Evolutionary conservation across 2,113 vertebrate genomes (phyloP).

Genomic region (Gallinago paraguaiae): DNA sequence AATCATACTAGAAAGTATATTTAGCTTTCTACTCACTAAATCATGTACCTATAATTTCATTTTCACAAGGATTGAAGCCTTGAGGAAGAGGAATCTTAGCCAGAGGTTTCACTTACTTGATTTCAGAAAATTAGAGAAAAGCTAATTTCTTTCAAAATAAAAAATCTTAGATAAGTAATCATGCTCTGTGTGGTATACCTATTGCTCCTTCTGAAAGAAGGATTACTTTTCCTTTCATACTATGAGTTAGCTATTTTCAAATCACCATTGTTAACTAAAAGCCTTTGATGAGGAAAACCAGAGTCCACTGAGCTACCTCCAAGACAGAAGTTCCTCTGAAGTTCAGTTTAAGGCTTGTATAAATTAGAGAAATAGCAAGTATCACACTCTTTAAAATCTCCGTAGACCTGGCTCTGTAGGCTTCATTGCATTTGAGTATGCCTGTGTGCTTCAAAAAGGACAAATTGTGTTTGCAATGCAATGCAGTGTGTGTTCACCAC

Average conservation of each 20-base stretch:
- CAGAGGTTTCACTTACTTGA: background rate
- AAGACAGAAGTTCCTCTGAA: conserved; percentile 15
- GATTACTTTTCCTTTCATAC: background rate
- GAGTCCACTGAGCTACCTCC: background rate
- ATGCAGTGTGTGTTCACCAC: background rate
- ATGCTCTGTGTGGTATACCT: background rate
- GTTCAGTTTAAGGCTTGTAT: background rate
- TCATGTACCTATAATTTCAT: background rate
- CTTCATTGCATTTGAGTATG: background rate
- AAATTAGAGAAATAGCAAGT: background rate
- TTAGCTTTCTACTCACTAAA: background rate
- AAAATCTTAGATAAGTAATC: background rate
- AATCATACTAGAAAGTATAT: background rate
- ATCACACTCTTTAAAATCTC: conserved; percentile 2
- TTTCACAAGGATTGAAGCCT: background rate
- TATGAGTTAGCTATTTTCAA: background rate
- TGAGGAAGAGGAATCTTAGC: background rate
- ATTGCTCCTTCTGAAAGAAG: background rate
- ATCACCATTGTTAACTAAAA: background rate
- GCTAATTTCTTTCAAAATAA: background rate
- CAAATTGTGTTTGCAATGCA: background rate
- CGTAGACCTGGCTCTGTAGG: background rate
- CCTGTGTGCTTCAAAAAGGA: background rate
- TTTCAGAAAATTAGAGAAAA: background rate
- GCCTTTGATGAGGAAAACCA: background rate